Evolutionary conservation across 2,888 invertebrate species (phyloP), one percentile per base, ranked within the genome.

Genomic region (Lissocephala sabroskyi): DNA sequence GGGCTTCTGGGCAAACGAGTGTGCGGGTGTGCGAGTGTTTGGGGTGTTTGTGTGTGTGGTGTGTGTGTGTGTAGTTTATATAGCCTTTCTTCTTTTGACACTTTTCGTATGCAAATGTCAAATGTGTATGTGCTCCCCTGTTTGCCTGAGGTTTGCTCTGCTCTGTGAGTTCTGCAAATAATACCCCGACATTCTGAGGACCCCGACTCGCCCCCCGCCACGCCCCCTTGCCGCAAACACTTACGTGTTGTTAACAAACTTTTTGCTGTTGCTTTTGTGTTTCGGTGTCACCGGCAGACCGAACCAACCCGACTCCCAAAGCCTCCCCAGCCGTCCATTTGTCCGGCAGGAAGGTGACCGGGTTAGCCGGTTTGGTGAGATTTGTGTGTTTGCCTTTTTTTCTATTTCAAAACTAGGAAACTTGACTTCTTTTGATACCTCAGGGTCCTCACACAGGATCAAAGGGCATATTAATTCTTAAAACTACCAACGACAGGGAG

Each of bases 31-130:
- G 49, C 44, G 41, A 40, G 54, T 13, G 18, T 39, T 33, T 41
- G 13, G 23, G 3, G 4, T 33, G 33, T 30, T 10, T 3, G n/a
- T 23, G 18, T 19, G 14, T 42, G 29, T 32, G 16, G 53, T 41
- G 23, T 47, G 49, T 53, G 53, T 40, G 19, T 47, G 49, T 53
- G 36, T 55, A 47, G 46, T 51, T 50, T 56, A 41, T 44, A 36
- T 55, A 45, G 56, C 50, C 40, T 51, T 52, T 13, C 52, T 55
- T 51, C 59, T 60, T 66, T 67, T 65, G 66, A 66, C 74, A 66
- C 65, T 74, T 70, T 66, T 60, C 57, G 62, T 65, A 71, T 74
- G 71, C 65, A 71, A 74, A 71, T 71, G 66, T 62, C 73, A 68
- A 73, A 68, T 73, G 60, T 70, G n/a, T n/a, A n/a, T n/a, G n/a